Evolutionary conservation across 1,140 invertebrate species (phyloP).

Genomic region (Tetraneura akinire): DNA sequence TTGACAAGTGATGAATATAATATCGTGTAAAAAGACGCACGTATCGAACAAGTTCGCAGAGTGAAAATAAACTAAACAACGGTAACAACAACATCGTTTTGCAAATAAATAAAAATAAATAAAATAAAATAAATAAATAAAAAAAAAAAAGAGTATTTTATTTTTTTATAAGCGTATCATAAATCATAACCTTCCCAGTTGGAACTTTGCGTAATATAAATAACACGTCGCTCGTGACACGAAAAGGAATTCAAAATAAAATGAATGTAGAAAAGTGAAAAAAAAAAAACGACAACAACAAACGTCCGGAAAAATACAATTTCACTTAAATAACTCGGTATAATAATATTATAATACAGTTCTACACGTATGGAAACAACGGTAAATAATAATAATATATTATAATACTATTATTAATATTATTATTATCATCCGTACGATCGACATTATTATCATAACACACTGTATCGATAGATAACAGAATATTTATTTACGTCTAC

Average conservation of each 20-base stretch:
- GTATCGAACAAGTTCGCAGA: not conserved
- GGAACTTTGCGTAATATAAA: constrained; percentile 11
- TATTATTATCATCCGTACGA: too few species aligned
- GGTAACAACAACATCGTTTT: not conserved
- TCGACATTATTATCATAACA: too few species aligned
- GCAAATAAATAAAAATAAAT: too few species aligned
- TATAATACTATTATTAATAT: too few species aligned
- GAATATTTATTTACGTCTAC: too few species aligned
- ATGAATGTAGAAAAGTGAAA: not conserved
- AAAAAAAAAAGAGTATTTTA: not conserved
- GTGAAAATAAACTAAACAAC: constrained; percentile 17
- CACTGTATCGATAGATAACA: too few species aligned
- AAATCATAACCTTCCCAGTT: constrained; percentile 15
- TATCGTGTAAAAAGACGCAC: not conserved
- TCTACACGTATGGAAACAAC: too few species aligned
- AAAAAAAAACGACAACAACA: not conserved
- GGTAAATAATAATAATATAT: too few species aligned
- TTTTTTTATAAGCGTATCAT: not conserved
- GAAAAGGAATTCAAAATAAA: not conserved
- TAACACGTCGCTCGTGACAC: not conserved
- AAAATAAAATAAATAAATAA: too few species aligned
- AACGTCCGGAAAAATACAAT: not conserved
- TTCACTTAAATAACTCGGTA: not conserved
- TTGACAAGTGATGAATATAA: constrained; percentile 23
- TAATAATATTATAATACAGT: not conserved